Conservation (phyloP, 2,113 vertebrate genomes). For the Talpa occidentalis region DNA sequence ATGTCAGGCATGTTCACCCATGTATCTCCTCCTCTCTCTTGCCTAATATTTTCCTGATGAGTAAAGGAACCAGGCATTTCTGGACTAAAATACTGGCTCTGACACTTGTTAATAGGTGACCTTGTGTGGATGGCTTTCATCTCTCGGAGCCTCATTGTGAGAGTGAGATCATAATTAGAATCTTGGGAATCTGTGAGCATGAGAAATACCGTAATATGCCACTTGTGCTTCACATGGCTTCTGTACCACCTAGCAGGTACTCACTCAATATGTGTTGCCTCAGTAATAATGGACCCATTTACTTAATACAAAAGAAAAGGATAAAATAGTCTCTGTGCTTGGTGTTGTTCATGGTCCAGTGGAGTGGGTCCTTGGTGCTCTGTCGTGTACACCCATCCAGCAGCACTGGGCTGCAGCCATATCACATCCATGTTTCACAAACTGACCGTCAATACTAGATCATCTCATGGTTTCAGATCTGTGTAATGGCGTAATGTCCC, state of each 20-base stretch:
- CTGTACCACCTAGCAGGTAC: not conserved
- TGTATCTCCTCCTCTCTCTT: not conserved
- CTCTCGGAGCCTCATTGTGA: not conserved
- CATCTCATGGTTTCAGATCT: not conserved
- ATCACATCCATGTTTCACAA: not conserved
- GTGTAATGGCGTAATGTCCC: not conserved
- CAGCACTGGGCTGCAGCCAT: not conserved
- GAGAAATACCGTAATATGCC: not conserved
- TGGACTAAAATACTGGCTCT: not conserved
- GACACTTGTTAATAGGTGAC: not conserved
- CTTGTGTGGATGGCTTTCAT: not conserved
- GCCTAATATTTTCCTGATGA: not conserved
- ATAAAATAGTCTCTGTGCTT: not conserved
- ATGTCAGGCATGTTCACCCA: not conserved
- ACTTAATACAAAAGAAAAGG: not conserved
- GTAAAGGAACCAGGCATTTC: not conserved
- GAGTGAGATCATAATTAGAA: not conserved
- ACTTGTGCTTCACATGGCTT: not conserved
- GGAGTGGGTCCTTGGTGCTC: not conserved
- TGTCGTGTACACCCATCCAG: not conserved
- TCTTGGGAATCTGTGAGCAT: not conserved
- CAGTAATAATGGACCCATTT: not conserved
- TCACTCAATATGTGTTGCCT: not conserved
- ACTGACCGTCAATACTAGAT: too few species aligned
- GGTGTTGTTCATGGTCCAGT: not conserved